Conservation (phyloP, 2,888 invertebrate genomes). For the Eilema depressum region DNA sequence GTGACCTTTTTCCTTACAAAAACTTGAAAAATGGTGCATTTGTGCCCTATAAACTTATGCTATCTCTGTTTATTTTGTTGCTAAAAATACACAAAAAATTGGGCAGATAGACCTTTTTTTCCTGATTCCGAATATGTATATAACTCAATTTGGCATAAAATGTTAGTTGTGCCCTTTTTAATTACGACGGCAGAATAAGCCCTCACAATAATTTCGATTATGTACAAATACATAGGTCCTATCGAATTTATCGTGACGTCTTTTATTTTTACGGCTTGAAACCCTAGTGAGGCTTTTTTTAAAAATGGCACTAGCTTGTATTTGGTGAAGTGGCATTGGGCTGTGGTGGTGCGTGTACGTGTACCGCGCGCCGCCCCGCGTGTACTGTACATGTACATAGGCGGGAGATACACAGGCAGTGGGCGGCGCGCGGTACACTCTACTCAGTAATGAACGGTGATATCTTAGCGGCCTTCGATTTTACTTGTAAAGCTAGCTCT, state of each 20-base stretch:
- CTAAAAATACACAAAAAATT: too few relatives aligned
- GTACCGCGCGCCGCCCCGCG: conserved; percentile 20
- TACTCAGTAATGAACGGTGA: conserved; percentile 84
- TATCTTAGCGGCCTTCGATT: conserved; percentile 87
- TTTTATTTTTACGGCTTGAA: conserved; percentile 8
- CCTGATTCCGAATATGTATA: too few relatives aligned
- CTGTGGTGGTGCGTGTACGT: conserved; percentile 10
- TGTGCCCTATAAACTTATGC: too few relatives aligned
- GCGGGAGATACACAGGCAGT: conserved; percentile 44
- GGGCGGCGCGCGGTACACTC: conserved; percentile 73
- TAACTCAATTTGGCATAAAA: too few relatives aligned
- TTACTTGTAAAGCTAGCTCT: conserved; percentile 85
- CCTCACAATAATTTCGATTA: conserved; percentile 6
- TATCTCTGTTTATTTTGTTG: too few relatives aligned
- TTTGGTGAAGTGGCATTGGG: neutral
- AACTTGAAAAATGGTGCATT: too few relatives aligned
- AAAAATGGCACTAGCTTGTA: conserved; percentile 1
- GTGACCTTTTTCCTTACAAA: too few relatives aligned
- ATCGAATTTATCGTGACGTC: neutral
- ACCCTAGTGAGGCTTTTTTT: neutral
- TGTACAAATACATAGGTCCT: neutral
- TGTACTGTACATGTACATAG: conserved; percentile 64
- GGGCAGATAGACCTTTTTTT: too few relatives aligned
- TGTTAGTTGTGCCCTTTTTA: too few relatives aligned
- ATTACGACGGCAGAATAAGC: too few relatives aligned